Evolutionary conservation across 2,113 vertebrate genomes (phyloP).

Genomic region (Hyaena hyaena): DNA sequence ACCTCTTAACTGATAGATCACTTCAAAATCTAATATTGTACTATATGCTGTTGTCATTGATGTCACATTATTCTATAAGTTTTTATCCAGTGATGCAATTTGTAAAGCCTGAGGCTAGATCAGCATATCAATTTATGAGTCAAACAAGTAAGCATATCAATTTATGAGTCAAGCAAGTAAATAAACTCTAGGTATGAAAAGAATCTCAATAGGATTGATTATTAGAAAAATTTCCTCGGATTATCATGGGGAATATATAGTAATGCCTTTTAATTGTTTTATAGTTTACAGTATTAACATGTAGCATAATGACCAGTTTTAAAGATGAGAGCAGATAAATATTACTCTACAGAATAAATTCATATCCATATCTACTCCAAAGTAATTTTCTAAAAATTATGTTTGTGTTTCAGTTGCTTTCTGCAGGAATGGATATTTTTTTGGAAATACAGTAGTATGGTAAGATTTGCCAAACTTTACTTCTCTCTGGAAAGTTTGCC

Average conservation of each 20-base stretch:
- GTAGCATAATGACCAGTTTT: not conserved
- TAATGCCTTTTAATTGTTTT: conserved; percentile 59
- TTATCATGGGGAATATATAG: conserved; percentile 39
- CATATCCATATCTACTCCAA: not conserved
- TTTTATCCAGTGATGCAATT: conserved; percentile 44
- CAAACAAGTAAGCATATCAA: not conserved
- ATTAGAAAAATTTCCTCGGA: not conserved
- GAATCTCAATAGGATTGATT: conserved; percentile 4
- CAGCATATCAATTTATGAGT: conserved; percentile 1
- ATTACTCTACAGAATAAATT: conserved; percentile 39
- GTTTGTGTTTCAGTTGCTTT: not conserved
- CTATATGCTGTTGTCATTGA: not conserved
- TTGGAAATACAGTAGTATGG: not conserved
- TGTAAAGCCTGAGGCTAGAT: conserved; percentile 10
- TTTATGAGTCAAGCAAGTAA: conserved; percentile 13
- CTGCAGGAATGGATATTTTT: not conserved
- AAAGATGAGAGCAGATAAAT: conserved; percentile 36
- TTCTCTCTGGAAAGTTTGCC: not conserved
- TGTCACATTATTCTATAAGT: not conserved
- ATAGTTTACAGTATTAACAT: not conserved
- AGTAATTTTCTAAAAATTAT: conserved; percentile 23
- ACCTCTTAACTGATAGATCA: not conserved
- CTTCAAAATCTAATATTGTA: conserved; percentile 28
- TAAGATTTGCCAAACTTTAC: not conserved
- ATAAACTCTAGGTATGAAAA: conserved; percentile 23